Base-by-base conservation (phyloP, 1,140 invertebrate species). In the Spodoptera litura region DNA sequence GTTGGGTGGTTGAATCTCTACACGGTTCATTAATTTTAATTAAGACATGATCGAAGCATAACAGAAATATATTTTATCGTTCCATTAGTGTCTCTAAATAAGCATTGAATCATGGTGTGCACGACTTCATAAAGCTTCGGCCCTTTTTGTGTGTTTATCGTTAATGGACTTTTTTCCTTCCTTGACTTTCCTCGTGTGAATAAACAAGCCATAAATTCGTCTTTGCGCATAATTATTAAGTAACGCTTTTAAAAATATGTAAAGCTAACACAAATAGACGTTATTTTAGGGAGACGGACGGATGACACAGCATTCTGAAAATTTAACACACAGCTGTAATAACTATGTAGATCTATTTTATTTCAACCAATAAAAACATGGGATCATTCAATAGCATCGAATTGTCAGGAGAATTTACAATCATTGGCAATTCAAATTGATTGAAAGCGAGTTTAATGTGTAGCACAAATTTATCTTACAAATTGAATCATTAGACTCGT, bases 31-130 rank as follows among this genome's bases (percentile, higher is more conserved):
- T 70, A 51, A 68, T 68, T 52, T 68, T 68, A 68, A 68, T 68
- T 68, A 68, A 31, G 64, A 70, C 27, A 70, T 70, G 66, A 70
- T 70, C 27, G 66, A 52, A 70, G 49, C 20, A 70, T 66, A 51
- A 27, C 62, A 52, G 11, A 27, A 66, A 52, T 70, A 53, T 53
- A 4, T 53, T 53, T 52, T 53, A 44, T n/a, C 10, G 27, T 20
- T 49, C 38, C 15, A 66, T 49, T 66, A 12, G 38, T 11, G 62
- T 38, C 9, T 44, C 38, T 44, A 44, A 44, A 44, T 10, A 44
- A 44, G 38, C 38, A 44, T 44, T 44, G 38, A 44, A 44, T 44
- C 6, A 44, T 44, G 35, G 6, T 38, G 38, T 44, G 38, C 38
- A 44, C 38, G 38, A 44, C 38, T 44, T 6, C 38, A 44, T 44